Evolutionary conservation across 2,797 vertebrate genomes (phyloP), one percentile per base, ranked within the genome.

Genomic region (Galago senegalensis): DNA sequence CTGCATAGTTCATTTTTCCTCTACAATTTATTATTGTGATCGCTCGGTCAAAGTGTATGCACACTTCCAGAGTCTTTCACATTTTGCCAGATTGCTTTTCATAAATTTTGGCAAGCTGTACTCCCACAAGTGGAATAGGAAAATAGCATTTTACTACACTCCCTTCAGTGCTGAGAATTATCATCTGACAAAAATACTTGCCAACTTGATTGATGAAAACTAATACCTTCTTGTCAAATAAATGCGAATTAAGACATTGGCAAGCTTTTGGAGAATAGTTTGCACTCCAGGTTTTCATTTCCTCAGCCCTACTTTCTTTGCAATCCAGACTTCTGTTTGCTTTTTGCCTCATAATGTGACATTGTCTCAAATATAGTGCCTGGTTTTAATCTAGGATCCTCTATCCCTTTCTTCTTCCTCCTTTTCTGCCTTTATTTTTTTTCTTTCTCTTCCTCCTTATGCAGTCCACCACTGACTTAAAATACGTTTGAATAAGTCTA

Each of bases 151-250:
- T 93, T 20, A 56, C 69, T 83, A 7, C 11, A 67, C 37, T 21
- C 46, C 79, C 53, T 27, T 94, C 75, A 46, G 70, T 20, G n/a
- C 31, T 81, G 73, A 94, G 83, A 88, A 86, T 95, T 85, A 89
- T 61, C 63, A 95, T 80, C 85, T 89, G 63, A 89, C 79, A 95
- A 83, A 89, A 89, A 65, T 75, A 80, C 53, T 80, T 84, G 72
- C 31, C 67, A 70, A 31, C 49, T 63, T 96, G 91, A 73, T 86
- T 92, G 69, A 60, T 61, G 63, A n/a, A 92, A 93, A 80, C 49
- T 63, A 82, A 53, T 46, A 73, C 4, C 7, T 87, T 83, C 87
- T 79, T 96, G 70, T 87, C 91, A 89, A 83, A 46, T 69, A 75
- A 75, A 69, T 75, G 63, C 37, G 96, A 58, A 72, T 85, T 43